phyloP scores from a whole-genome alignment of 2,113 vertebrate genomes.

The Scopus umbretta region DNA sequence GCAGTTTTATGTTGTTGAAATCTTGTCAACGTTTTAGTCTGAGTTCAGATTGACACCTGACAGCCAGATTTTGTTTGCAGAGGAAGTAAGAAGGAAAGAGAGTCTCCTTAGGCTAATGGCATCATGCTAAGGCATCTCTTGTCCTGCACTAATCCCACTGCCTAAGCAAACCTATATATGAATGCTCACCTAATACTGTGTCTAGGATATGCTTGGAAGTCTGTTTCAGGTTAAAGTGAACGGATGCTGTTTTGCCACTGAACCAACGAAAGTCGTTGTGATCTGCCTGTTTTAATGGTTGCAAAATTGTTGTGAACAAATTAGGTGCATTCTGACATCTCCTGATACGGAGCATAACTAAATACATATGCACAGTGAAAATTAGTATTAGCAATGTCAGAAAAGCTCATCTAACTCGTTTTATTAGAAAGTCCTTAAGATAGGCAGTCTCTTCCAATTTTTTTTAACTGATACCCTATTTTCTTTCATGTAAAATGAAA shows the following conservation, averaged over 20 bases:
- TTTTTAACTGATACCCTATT: not conserved
- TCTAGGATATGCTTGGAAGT: not conserved
- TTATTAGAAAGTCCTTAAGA: not conserved
- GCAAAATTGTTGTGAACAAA: not conserved
- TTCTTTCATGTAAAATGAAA: not conserved
- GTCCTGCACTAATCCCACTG: not conserved
- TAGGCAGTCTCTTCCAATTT: not conserved
- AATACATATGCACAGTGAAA: not conserved
- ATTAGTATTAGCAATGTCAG: not conserved
- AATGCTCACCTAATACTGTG: not conserved
- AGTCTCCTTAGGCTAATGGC: not conserved
- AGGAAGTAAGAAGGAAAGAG: not conserved
- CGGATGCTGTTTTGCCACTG: not conserved
- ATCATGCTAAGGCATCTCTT: not conserved
- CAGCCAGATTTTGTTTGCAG: not conserved
- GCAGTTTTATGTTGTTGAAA: not conserved
- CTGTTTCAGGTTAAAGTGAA: not conserved
- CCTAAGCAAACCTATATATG: not conserved
- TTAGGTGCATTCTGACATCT: not conserved
- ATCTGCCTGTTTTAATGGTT: not conserved
- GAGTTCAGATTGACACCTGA: not conserved
- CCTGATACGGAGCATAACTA: not conserved
- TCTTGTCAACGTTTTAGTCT: not conserved
- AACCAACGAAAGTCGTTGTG: fast-evolving
- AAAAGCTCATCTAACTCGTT: not conserved